Evolutionary conservation across 2,888 invertebrate genomes (phyloP), one percentile per base, ranked within the genome.

Genomic region (Patella pellucida): DNA sequence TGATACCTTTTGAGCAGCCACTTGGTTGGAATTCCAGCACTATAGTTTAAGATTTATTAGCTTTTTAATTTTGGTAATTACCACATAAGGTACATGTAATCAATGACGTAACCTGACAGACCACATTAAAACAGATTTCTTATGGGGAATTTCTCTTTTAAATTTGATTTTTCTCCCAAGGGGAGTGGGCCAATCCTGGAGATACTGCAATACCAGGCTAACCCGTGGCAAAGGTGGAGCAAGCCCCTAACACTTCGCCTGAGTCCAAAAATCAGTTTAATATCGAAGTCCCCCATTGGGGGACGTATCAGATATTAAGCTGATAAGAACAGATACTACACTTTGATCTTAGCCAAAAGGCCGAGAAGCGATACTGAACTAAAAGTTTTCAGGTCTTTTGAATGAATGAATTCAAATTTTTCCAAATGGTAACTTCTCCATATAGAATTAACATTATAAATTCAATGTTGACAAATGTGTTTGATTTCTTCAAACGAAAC

Each of bases 161-260:
- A n/a, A 54, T 70, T 76, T 72, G 70, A 77, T 54, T 78, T 72
- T 75, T 72, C 76, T 71, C 76, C 31, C 52, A 16, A 67, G 80
- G 79, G 79, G 79, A 80, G 82, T 85, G 85, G 84, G 83, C 84
- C 83, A 76, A 75, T 82, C 93, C 93, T 92, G 93, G 93, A 92
- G 91, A 93, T 93, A 93, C 93, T 94, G 93, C 93, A 93, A 94
- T 93, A 92, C 93, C 93, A 92, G 82, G 93, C 93, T 93, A 93
- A 94, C 93, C 93, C 93, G 93, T 90, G 93, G 92, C 92, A 92
- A 93, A 92, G 92, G 92, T 93, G 93, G 93, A 93, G 93, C 93
- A 93, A 94, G 93, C 93, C 91, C 93, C 93, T 84, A 83, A 82
- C 86, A 81, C 84, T 84, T 84, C 83, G 81, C 85, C 85, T 78